Base-by-base conservation (phyloP, 1,140 invertebrate genomes). In the Hyphantria cunea region DNA sequence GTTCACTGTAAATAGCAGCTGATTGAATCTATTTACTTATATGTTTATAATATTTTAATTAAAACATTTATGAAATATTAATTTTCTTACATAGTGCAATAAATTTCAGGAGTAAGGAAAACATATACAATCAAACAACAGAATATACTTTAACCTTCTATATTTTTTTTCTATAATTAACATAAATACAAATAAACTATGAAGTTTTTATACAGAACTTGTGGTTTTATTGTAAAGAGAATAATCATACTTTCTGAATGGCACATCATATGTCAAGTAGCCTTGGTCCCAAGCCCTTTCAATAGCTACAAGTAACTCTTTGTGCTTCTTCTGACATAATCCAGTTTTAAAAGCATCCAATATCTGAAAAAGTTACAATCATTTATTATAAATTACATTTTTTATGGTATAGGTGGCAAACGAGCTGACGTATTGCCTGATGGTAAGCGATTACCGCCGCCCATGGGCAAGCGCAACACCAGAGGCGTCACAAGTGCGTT, bases 231-330 rank as follows among this genome's bases (percentile, higher is more conserved):
- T 72, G 54, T 96, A 98, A 50, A 97, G 94, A 49, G 92, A 92
- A 80, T 98, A 98, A 86, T 97, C 92, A 77, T 97, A 98, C 74
- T 94, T 81, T 73, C 95, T 92, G 74, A 96, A 95, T 0, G 96
- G 96, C 11, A 97, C 93, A 82, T 96, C 95, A 89, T 94, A 97
- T 8, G 94, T 94, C 7, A 97, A 81, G 0, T 93, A 91, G 51
- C 98, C 98, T 71, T 92, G 93, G 84, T 98, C 95, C 84, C 94
- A 94, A 0, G 97, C 97, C 82, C 94, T 93, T 66, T 94, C 88
- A 58, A 98, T 93, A 11, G 95, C 95, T 44, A 97, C 92, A 31
- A 94, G 47, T 7, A 99, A 89, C 72, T 96, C 90, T 51, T 94
- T 91, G 60, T 98, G 94, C 78, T 94, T 94, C 56, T 92, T 95